Conservation (phyloP, 2,888 invertebrate species). For the Lasioglossum morio region DNA sequence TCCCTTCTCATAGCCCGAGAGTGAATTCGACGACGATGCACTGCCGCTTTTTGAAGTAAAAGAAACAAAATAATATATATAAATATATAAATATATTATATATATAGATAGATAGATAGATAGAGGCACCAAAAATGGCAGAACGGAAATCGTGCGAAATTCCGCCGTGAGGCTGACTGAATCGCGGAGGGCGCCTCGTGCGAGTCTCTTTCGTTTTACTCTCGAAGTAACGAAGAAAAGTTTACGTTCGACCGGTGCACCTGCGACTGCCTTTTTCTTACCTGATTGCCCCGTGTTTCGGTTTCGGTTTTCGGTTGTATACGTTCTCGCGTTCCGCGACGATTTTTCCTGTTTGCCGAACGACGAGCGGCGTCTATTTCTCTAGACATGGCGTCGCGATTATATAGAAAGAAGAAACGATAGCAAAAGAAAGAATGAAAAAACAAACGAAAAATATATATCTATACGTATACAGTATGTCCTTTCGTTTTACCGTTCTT, state of each 20-base stretch:
- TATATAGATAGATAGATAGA: constrained; percentile 70
- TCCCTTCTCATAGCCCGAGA: constrained; percentile 70
- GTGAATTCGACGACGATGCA: constrained; percentile 72
- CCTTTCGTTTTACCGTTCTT: constrained; percentile 46
- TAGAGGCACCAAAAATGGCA: constrained; percentile 71
- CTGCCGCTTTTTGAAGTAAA: constrained; percentile 75
- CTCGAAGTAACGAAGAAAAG: constrained; percentile 11
- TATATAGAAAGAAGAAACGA: constrained; percentile 1
- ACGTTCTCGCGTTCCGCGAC: constrained; percentile 45
- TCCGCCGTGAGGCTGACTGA: constrained; percentile 64
- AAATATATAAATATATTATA: constrained; percentile 72
- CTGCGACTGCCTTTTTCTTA: constrained; percentile 29
- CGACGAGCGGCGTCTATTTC: constrained; percentile 71
- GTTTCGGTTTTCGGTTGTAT: constrained; percentile 2
- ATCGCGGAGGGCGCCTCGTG: constrained; percentile 71
- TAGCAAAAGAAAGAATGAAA: neutral
- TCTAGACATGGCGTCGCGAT: constrained; percentile 45
- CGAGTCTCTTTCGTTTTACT: constrained; percentile 59
- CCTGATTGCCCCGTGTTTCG: constrained; percentile 25
- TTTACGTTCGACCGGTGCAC: constrained; percentile 23
- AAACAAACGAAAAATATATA: neutral
- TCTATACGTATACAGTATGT: constrained; percentile 9
- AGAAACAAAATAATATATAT: constrained; percentile 72
- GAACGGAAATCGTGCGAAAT: constrained; percentile 71
- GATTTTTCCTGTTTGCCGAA: constrained; percentile 35